Base-by-base conservation (phyloP, 2,113 vertebrate species). In the Trogon melanurus region DNA sequence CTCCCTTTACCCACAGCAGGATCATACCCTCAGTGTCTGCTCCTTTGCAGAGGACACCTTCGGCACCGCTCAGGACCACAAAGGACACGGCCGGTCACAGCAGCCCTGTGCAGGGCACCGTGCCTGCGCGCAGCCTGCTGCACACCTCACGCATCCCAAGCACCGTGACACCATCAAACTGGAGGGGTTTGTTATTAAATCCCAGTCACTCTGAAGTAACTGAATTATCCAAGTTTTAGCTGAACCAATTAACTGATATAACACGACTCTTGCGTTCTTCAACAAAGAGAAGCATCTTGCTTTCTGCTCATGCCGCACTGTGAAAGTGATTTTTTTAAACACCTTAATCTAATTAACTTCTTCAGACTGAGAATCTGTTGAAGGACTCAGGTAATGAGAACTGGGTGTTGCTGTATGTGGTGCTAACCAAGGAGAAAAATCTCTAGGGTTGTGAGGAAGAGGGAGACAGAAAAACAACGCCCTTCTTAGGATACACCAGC, bases 171-270 rank as follows among this genome's bases (percentile, higher is more conserved):
- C 75, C 32, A 16, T 15, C 44, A 29, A 12, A 58, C 54, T n/a
- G 47, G 85, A 53, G 53, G 69, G 60, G 36, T 50, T 89, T 62
- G 5, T 56, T 74, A 85, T 85, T 74, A 53, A 81, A 87, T 60
- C 79, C 93, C 93, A 47, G 61, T 25, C 79, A 4, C 72, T 85
- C 85, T 20, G 69, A 32, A 89, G 71, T 20, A 82, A 70, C 71
- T 50, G 90, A 96, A 86, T 92, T 57, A 96, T 11, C 79, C 65
- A 20, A 25, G 83, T 48, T 87, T 58, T 13, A 73, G 74, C 8
- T 47, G 90, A 93, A 89, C 76, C 92, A 94, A 94, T 96, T 95
- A 95, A 89, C 90, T 87, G 92, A 95, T 81, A 91, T 2, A 82
- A 95, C 38, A 27, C 34, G 62, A 48, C 72, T 89, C 82, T 38